Percentiles rank a stretch among this genome's conserved stretches.
Evolutionary conservation across 2,888 invertebrate species (phyloP).

Genomic region (Timandra comae): DNA sequence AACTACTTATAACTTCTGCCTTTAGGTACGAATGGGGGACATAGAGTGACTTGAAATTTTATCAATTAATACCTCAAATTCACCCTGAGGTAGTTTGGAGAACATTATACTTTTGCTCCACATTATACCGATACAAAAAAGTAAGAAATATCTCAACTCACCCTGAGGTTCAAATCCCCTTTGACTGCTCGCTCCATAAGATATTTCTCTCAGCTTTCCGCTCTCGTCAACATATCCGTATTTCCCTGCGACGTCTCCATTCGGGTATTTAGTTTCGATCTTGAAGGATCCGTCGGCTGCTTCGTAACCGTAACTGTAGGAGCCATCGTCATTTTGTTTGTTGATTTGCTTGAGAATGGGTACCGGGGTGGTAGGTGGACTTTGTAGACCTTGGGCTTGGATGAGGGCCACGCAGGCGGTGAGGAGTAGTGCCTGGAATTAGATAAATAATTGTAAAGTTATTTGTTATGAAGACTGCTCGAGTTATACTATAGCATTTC

Average conservation of each 20-base stretch:
- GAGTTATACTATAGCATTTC: too few relatives aligned
- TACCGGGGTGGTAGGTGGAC: slow-evolving; percentile 83
- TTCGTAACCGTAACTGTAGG: slow-evolving; percentile 92
- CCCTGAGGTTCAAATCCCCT: slow-evolving; percentile 90
- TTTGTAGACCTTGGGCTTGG: slow-evolving; percentile 63
- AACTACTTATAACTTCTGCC: too few relatives aligned
- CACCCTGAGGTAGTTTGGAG: too few relatives aligned
- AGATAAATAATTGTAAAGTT: too few relatives aligned
- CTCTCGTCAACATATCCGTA: slow-evolving; percentile 91
- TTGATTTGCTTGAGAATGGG: slow-evolving; percentile 90
- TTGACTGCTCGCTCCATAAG: slow-evolving; percentile 89
- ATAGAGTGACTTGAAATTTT: too few relatives aligned
- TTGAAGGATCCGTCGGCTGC: slow-evolving; percentile 91
- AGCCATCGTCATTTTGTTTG: slow-evolving; percentile 90
- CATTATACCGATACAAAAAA: background rate
- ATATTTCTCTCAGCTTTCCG: slow-evolving; percentile 85
- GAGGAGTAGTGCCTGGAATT: slow-evolving; percentile 35
- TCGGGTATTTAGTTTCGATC: slow-evolving; percentile 90
- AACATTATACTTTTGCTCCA: too few relatives aligned
- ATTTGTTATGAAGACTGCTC: too few relatives aligned
- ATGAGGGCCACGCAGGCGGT: slow-evolving; percentile 29
- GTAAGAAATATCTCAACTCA: slow-evolving; percentile 24
- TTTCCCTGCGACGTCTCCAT: slow-evolving; percentile 90
- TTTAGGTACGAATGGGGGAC: too few relatives aligned
- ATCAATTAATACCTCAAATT: too few relatives aligned